Evolutionary conservation across 2,797 vertebrate species (phyloP), one percentile per base, ranked within the genome.

Genomic region (Sebastes glaucus): DNA sequence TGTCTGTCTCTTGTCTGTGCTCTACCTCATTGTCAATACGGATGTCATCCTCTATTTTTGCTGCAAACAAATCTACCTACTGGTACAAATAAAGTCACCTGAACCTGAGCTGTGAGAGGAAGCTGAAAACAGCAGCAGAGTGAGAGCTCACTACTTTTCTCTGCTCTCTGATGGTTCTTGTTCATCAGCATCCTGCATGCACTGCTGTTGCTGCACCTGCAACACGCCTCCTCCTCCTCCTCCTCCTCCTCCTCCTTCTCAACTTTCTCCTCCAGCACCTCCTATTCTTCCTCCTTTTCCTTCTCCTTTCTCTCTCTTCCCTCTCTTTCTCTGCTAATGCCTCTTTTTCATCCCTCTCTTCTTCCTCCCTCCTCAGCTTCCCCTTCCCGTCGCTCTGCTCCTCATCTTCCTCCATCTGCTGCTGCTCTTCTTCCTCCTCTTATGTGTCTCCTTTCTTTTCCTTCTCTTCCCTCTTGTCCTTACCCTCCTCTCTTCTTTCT

Each of bases 161-260:
- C 22, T 3, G 0, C 52, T 86, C 84, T 88, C 57, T 69, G 81
- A 25, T 4, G 57, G 6, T 22, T 72, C 73, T 42, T 22, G 23
- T 62, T 84, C 59, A 76, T 86, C 80, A 62, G 52, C 35, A 66
- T 78, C 81, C 74, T 77, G 76, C 70, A 83, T 65, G 67, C 77
- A 71, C 72, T 77, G 56, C 30, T 80, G 80, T 9, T 71, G 22
- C 81, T 84, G 81, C 86, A 77, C 79, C 75, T 89, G 82, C 88
- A 74, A 65, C 77, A 33, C 11, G 16, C 42, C 46, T 27, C 18
- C 38, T 33, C 71, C 32, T 23, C 65, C 46, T 71, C 49, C 32
- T 23, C 10, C 4, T 28, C 3, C 20, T 23, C 30, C 10, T 33
- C 2, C 4, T 28, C 3, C 10, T n/a, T 42, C 10, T n/a, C 52